These are phyloP conservation scores for Hoplodrina ambigua DNA, from an alignment of 2,888 invertebrate genomes.

Conservation along the genomic window DNA sequence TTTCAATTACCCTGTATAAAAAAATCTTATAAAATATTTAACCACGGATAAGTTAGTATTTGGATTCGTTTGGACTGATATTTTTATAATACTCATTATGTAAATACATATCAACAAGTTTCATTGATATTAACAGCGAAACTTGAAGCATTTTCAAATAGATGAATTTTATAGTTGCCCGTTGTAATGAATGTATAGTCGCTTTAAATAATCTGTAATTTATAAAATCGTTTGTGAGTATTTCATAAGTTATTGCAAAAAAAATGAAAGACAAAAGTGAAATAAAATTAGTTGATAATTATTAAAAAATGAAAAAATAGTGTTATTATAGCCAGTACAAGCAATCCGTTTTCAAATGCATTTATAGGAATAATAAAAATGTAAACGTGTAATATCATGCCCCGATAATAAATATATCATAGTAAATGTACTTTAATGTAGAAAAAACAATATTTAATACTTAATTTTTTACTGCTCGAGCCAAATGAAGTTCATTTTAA, in stretches of 20 bases:
- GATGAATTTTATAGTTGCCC: conserved; percentile 31
- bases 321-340: conserved; percentile 65
- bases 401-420: conserved; percentile 39
- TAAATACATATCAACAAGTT: conserved; percentile 57
- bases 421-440: conserved; percentile 46
- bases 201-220: conserved; percentile 55
- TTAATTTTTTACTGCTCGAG: conserved; percentile 32
- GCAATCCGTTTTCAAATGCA: conserved; percentile 50
- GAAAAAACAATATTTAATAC: conserved; percentile 11
- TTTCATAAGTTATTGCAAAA: conserved; percentile 67
- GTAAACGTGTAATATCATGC: conserved; percentile 32
- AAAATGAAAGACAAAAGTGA: conserved; percentile 89
- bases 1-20: too few relatives aligned
- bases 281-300: conserved; percentile 80
- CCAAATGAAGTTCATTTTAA: conserved; percentile 18
- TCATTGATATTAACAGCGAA: conserved; percentile 10
- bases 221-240: conserved; percentile 55
- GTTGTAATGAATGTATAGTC: conserved; percentile 49
- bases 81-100: conserved; percentile 54
- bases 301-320: conserved; percentile 61
- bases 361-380: conserved; percentile 44
- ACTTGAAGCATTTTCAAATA: conserved; percentile 42
- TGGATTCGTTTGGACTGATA: conserved; percentile 43
- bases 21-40: background rate
- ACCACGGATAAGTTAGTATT: conserved; percentile 16